Evolutionary conservation across 2,113 vertebrate genomes (phyloP).

Genomic region (Psephotus haematonotus): DNA sequence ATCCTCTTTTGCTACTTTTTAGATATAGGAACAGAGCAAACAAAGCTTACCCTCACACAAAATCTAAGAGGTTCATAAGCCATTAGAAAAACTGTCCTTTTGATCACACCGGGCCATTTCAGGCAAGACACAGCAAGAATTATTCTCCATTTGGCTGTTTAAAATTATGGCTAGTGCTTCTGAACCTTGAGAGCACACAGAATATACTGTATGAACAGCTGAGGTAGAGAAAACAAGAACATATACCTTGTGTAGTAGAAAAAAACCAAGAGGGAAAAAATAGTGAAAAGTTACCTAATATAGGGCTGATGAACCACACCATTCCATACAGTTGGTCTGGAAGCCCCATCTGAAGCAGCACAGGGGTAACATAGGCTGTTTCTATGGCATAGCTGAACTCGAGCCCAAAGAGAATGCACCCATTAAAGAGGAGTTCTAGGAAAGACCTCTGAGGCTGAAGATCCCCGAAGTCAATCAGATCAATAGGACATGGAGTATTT

Average conservation of each 20-base stretch:
- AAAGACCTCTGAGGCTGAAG: slow-evolving; percentile 90
- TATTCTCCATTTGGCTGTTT: background rate
- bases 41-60: background rate
- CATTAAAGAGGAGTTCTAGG: slow-evolving; percentile 90
- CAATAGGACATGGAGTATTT: slow-evolving; percentile 91
- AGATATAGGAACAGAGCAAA: background rate
- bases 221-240: background rate
- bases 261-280: background rate
- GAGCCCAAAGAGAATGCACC: slow-evolving; percentile 93
- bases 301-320: slow-evolving; percentile 98
- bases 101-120: background rate
- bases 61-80: background rate
- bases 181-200: background rate
- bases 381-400: slow-evolving; percentile 99
- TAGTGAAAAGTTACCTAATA: slow-evolving; percentile 80
- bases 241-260: accelerated
- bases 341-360: slow-evolving; percentile 95
- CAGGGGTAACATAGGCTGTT: slow-evolving; percentile 94
- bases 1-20: background rate
- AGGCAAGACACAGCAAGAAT: background rate
- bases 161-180: background rate
- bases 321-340: slow-evolving; percentile 96
- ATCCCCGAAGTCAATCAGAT: slow-evolving; percentile 86
- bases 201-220: background rate
- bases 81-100: background rate